These are phyloP conservation scores for Scolopax mira DNA, from an alignment of 2,113 vertebrate species.

Conservation along the genomic window DNA sequence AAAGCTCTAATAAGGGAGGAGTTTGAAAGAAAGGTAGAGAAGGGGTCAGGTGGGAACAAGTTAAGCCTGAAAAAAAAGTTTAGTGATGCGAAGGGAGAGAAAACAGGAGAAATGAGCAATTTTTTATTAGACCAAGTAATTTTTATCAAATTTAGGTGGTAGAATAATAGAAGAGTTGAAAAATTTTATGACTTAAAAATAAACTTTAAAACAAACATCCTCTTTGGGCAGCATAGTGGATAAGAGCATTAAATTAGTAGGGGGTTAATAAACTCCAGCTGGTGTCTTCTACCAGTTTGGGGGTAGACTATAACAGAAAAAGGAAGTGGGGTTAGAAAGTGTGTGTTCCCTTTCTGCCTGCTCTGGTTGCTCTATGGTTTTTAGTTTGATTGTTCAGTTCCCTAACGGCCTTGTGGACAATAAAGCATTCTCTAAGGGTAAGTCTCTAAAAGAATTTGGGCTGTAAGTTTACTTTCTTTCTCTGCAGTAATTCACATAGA, in stretches of 20 bases:
- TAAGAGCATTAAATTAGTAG: background rate
- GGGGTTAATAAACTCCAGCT: background rate
- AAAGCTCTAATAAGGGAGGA: background rate
- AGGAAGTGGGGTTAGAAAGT: background rate
- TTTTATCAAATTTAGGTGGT: background rate
- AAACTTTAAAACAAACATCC: background rate
- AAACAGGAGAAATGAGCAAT: background rate
- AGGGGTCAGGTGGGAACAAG: background rate
- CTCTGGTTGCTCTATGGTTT: background rate
- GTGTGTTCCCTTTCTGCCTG: background rate
- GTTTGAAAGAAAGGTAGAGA: background rate
- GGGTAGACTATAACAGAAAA: background rate
- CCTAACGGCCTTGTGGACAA: background rate
- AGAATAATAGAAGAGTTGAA: background rate
- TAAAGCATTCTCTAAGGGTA: background rate
- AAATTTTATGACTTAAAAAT: background rate
- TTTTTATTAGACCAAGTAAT: background rate
- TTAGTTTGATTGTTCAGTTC: background rate
- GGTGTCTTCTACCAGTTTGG: background rate
- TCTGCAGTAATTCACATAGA: background rate
- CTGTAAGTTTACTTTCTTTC: conserved; percentile 1
- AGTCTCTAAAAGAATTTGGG: background rate
- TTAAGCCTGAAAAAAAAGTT: background rate
- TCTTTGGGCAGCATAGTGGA: background rate
- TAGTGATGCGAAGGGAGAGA: background rate